Base-by-base conservation (phyloP, 1,140 invertebrate genomes). In the Drosophila serrata region DNA sequence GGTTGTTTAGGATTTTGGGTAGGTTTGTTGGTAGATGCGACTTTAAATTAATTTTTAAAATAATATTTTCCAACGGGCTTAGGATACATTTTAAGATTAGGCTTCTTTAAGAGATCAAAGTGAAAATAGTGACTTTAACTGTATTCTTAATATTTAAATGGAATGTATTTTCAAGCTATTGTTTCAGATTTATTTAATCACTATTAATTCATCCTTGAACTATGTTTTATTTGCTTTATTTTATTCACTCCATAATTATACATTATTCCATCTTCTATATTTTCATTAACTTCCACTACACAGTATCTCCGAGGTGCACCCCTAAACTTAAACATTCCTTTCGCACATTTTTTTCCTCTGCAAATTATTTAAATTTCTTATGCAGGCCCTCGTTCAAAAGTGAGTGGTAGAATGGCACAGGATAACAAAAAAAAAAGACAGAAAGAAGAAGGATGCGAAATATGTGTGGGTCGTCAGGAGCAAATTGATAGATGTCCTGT, bases 311-410 rank as follows among this genome's bases (percentile, higher is more conserved):
- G 6, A 11, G 39, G 53, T 31, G 22, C n/a, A n/a, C 4, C 22
- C 13, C 12, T 11, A 6, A 3, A 27, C 6, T 22, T 6, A 0
- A 1, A 15, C 12, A 15, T 24, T 40, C 22, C 27, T 17, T 40
- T 1, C 33, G 37, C 37, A 39, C 37, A n/a, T n/a, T 75, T 78
- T 78, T 81, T 75, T 68, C 57, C 22, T 42, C 75, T 19, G 43
- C 42, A 90, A 88, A 88, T 87, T 74, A 87, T 80, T 82, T 75
- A 75, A 67, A 82, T 82, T 82, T 78, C 53, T 81, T 69, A 69
- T 78, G 74, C 74, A 77, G 73, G 48, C 48, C 35, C 74, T 77
- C 63, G 74, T 77, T 49, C 69, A 59, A 8, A 58, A 72, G 40
- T 67, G 49, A 59, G 65, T 31, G 43, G 39, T 27, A n/a, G 49